phyloP scores from a whole-genome alignment of 2,797 vertebrate genomes.

The Euphonia xanthogaster region DNA sequence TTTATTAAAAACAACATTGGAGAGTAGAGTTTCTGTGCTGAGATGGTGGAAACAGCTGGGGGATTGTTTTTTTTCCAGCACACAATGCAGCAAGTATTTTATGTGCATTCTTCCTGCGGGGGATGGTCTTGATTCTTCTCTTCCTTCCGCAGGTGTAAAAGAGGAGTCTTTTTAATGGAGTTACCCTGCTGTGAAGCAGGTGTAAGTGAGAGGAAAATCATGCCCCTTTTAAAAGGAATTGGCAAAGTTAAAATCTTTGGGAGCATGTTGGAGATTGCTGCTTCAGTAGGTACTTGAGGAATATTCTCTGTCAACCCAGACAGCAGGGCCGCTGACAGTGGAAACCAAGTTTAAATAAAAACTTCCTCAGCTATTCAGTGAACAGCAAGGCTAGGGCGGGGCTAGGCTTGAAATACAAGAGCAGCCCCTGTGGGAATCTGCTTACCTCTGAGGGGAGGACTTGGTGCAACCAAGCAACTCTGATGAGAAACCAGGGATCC shows the following conservation, averaged over 20 bases:
- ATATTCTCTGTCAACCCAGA: slow-evolving; percentile 15
- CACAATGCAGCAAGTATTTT: not conserved
- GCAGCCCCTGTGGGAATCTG: rapidly evolving
- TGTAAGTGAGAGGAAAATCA: slow-evolving; percentile 50
- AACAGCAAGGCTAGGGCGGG: not conserved
- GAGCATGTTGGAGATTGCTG: not conserved
- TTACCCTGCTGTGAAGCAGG: slow-evolving; percentile 58
- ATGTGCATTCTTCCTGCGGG: slow-evolving; percentile 9
- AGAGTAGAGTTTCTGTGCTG: slow-evolving; percentile 23
- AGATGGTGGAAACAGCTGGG: not conserved
- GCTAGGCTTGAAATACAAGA: not conserved
- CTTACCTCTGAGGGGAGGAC: not conserved
- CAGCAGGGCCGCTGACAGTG: not conserved
- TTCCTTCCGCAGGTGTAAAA: not conserved
- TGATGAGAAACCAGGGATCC: not conserved
- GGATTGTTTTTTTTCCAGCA: not conserved
- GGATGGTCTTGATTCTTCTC: slow-evolving; percentile 13
- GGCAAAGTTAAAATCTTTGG: slow-evolving; percentile 39
- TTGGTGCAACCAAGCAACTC: rapidly evolving
- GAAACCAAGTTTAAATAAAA: slow-evolving; percentile 19
- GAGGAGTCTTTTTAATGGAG: not conserved
- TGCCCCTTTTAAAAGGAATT: slow-evolving; percentile 18
- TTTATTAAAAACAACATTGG: slow-evolving; percentile 56
- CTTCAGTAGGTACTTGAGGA: slow-evolving; percentile 29
- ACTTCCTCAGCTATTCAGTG: not conserved